phyloP scores from a whole-genome alignment of 1,140 invertebrate genomes.

The Aphelinus certus region DNA sequence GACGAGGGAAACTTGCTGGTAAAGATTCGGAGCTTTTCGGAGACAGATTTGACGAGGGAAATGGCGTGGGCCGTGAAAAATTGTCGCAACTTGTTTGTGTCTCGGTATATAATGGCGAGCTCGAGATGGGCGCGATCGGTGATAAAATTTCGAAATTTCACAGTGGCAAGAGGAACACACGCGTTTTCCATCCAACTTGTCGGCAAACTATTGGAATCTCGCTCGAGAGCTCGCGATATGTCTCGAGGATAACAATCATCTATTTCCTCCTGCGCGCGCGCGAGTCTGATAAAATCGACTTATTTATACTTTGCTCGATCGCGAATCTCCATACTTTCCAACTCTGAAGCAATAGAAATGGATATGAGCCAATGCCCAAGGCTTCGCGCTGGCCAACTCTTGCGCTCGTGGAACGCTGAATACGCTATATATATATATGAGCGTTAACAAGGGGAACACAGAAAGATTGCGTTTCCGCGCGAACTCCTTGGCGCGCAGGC shows the following conservation, averaged over 20 bases:
- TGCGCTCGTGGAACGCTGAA: neutral
- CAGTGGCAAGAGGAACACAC: neutral
- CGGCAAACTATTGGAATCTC: slow-evolving; percentile 8
- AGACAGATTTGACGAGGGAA: too few species aligned
- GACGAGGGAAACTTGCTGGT: too few species aligned
- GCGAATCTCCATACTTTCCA: neutral
- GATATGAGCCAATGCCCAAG: slow-evolving; percentile 41
- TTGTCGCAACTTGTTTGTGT: too few species aligned
- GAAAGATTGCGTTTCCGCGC: too few species aligned
- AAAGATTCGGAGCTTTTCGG: too few species aligned
- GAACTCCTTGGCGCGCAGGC: too few species aligned
- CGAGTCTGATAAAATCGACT: slow-evolving; percentile 38
- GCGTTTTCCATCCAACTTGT: neutral
- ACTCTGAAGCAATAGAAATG: slow-evolving; percentile 35
- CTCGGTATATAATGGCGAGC: too few species aligned
- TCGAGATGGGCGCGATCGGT: too few species aligned
- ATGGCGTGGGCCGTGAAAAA: too few species aligned
- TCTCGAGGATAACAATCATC: slow-evolving; percentile 46
- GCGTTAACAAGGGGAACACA: too few species aligned
- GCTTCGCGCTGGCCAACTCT: slow-evolving; percentile 2
- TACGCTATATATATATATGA: too few species aligned
- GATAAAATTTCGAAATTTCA: too few species aligned
- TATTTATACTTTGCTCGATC: slow-evolving; percentile 37
- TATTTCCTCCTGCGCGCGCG: slow-evolving; percentile 35
- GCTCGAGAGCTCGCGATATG: slow-evolving; percentile 31